phyloP scores from a whole-genome alignment of 2,113 vertebrate species.

The Callipepla squamata region DNA sequence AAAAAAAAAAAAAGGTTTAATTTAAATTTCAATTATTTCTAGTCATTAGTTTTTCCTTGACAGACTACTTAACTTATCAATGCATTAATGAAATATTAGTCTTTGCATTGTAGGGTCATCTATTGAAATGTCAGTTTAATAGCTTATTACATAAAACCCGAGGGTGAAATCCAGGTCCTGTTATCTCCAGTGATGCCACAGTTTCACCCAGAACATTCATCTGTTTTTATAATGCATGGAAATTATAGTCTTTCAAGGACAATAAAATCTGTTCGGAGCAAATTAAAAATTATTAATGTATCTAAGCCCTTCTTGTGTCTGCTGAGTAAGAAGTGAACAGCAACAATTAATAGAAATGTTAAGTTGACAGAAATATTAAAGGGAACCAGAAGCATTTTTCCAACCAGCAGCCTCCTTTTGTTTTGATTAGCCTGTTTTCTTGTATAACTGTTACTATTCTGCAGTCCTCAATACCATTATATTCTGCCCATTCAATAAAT shows the following conservation, averaged over 20 bases:
- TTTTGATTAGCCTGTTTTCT: neutral
- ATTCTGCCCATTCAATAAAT: neutral
- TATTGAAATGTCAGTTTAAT: constrained; percentile 19
- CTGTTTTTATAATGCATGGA: neutral
- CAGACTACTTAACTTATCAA: neutral
- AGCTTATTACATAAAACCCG: neutral
- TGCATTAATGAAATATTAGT: neutral
- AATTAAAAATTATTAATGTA: constrained; percentile 10
- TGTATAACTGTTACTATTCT: neutral
- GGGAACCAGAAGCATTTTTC: neutral
- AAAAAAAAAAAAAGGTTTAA: neutral
- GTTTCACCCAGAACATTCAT: neutral
- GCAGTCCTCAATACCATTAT: neutral
- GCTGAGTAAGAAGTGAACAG: neutral
- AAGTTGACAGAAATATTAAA: neutral
- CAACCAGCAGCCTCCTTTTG: neutral
- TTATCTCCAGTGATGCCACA: neutral
- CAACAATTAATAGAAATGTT: neutral
- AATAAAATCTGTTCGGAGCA: neutral
- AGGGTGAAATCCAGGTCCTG: neutral
- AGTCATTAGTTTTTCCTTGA: neutral
- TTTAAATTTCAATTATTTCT: neutral
- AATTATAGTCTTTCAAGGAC: neutral
- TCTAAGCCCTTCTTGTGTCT: neutral
- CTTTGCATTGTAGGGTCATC: neutral